Conservation (phyloP, 2,797 vertebrate genomes). For the Lindbergichthys nudifrons region DNA sequence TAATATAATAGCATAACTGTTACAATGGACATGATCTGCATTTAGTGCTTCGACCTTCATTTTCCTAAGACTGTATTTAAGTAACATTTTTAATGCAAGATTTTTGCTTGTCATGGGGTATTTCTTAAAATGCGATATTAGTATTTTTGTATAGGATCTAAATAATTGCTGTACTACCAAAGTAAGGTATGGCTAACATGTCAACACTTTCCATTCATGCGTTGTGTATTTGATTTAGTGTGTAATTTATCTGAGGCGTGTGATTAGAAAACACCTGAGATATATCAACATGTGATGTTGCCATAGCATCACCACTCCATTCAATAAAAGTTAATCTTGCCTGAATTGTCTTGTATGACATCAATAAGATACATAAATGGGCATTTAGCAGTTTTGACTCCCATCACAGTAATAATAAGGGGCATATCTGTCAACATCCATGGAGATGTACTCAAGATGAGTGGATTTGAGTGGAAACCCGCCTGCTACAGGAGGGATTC, state of each 20-base stretch:
- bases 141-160: no score
- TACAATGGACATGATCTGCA: no score
- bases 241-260: constrained; percentile 2
- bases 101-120: no score
- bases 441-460: background rate
- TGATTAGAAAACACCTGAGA: constrained; percentile 1
- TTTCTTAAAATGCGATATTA: no score
- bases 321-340: background rate
- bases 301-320: background rate
- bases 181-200: no score
- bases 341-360: background rate
- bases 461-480: background rate
- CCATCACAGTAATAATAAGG: background rate
- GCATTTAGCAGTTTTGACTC: background rate
- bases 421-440: constrained; percentile 5
- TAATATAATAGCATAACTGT: no score
- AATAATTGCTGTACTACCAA: no score
- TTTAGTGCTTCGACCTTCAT: no score
- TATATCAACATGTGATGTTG: background rate
- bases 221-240: background rate
- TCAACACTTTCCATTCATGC: constrained; percentile 3
- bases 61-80: no score
- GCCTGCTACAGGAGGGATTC: background rate
- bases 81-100: no score
- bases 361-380: background rate